Evolutionary conservation across 2,113 vertebrate species (phyloP).

Genomic region (Aldabrachelys gigantea): DNA sequence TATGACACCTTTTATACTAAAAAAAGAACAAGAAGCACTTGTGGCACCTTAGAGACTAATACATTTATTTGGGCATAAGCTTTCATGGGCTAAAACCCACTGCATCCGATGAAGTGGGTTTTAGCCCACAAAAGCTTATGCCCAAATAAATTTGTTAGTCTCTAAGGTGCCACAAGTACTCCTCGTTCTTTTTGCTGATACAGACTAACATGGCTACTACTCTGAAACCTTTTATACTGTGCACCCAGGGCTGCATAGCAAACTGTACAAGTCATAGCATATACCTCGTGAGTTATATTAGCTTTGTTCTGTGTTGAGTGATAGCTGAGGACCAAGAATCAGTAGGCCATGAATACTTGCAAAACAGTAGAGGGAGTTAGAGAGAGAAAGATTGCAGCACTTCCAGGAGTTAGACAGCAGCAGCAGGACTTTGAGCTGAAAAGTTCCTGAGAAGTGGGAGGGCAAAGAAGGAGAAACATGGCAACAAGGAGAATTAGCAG

Average conservation of each 20-base stretch:
- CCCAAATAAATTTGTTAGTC: too few relatives aligned
- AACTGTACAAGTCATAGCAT: not conserved
- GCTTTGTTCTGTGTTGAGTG: accelerated
- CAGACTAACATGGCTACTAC: too few relatives aligned
- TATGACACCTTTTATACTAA: not conserved
- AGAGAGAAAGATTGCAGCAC: not conserved
- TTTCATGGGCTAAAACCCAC: too few relatives aligned
- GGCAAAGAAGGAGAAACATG: not conserved
- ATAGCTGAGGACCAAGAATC: not conserved
- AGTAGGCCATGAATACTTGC: not conserved
- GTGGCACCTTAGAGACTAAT: too few relatives aligned
- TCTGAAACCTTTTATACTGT: not conserved
- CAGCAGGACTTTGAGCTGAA: too few relatives aligned
- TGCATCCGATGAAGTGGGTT: too few relatives aligned
- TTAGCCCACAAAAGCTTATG: too few relatives aligned
- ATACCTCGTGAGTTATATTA: not conserved
- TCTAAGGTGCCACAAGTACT: too few relatives aligned
- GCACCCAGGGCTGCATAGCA: not conserved
- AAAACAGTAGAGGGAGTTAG: not conserved
- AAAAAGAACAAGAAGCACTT: too few relatives aligned
- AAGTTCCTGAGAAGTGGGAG: not conserved
- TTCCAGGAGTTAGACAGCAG: not conserved
- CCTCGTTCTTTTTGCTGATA: too few relatives aligned
- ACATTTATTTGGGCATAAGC: too few relatives aligned
- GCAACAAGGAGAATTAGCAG: not conserved